Base-by-base conservation (phyloP, 1,140 invertebrate genomes). In the Bombus cullumanus region DNA sequence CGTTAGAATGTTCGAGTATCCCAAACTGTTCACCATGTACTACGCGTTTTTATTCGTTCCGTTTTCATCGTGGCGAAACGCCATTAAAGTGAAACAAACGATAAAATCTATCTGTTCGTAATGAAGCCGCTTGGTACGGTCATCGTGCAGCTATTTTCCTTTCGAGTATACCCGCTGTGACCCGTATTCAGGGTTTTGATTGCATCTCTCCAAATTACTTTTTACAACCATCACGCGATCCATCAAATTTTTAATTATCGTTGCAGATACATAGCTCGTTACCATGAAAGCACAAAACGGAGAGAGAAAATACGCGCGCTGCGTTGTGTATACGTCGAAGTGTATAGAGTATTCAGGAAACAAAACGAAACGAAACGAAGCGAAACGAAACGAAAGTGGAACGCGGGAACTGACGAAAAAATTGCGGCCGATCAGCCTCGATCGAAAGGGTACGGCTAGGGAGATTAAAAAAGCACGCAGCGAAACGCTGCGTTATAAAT, bases 1-100 rank as follows among this genome's bases (percentile, higher is more conserved):
- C 31, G 34, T 15, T 1, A 31, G 31, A 53, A 41, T 43, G 10
- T 37, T 47, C 18, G 47, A 53, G 18, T 53, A 53, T 22, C 47
- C 47, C 18, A 53, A 53, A 53, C 18, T 6, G 47, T 53, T 53
- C 47, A 22, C 47, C 18, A 1, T 22, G 5, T 53, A 53, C 18
- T 53, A 62, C 28, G 59, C 22, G 59, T n/a, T 12, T 62, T 62
- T 62, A n/a, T 62, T 13, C 59, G n/a, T 43, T 47, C 10, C 86
- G 85, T 92, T 92, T 87, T 78, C 83, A 90, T 90, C 81, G 73
- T 47, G 47, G 31, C 13, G 71, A 37, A 81, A 87, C 64, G 82
- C 82, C 71, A 81, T 87, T 85, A 88, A 72, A 64, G 22, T 10
- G 68, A 72, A 73, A 86, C 53, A 75, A 86, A 68, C 59, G 69